These are phyloP conservation scores for Napeogenes inachia DNA, from an alignment of 2,888 invertebrate species.

Conservation along the genomic window DNA sequence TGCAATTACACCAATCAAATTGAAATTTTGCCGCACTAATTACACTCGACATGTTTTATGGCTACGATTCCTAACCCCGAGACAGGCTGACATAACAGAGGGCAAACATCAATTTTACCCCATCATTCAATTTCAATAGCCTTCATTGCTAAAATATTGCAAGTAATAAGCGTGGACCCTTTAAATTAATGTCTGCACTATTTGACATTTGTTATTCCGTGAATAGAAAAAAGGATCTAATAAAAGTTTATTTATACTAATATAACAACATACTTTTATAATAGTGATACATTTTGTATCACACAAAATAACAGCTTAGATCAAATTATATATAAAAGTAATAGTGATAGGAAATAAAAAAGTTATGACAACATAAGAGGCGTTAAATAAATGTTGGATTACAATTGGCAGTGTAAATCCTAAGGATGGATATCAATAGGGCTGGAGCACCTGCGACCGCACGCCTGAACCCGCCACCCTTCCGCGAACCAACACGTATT, in stretches of 20 bases:
- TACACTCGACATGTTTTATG: conserved; percentile 68
- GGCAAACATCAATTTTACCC: conserved; percentile 29
- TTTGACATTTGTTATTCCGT: no score
- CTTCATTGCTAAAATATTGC: not conserved
- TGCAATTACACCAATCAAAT: conserved; percentile 77
- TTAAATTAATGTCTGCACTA: not conserved
- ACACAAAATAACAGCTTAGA: conserved; percentile 3
- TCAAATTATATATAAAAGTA: not conserved
- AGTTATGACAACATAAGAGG: conserved; percentile 6
- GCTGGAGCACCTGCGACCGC: conserved; percentile 58
- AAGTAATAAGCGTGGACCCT: not conserved
- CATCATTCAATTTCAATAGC: conserved; percentile 12
- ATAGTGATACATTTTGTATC: not conserved
- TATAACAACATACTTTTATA: no score
- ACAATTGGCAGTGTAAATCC: conserved; percentile 35
- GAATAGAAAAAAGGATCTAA: no score
- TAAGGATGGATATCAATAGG: conserved; percentile 46
- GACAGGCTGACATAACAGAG: conserved; percentile 43
- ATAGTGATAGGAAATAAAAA: conserved; percentile 1
- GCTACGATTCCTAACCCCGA: conserved; percentile 45
- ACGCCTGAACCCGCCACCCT: conserved; percentile 25
- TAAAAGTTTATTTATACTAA: no score
- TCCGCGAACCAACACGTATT: conserved; percentile 3
- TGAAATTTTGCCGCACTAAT: conserved; percentile 73
- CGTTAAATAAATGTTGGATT: conserved; percentile 12